Percentiles rank a stretch among this genome's conserved stretches.
These are phyloP conservation scores for Idris sp. DNA, from an alignment of 1,140 invertebrate genomes.

Conservation along the genomic window DNA sequence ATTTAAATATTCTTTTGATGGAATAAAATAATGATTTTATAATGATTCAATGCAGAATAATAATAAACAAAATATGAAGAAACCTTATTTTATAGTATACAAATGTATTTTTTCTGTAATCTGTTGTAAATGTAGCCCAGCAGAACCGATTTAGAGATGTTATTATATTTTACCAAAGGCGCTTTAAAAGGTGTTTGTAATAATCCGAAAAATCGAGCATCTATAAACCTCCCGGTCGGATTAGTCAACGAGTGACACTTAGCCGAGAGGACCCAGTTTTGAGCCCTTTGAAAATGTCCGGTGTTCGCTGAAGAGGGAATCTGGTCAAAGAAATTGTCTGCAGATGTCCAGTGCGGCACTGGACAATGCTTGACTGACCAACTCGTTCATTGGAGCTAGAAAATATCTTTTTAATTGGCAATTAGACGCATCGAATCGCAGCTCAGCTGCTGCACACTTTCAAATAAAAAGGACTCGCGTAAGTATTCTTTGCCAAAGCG, in stretches of 20 bases:
- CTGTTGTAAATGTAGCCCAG: no score
- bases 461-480: constrained; percentile 67
- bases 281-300: constrained; percentile 40
- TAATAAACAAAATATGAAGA: no score
- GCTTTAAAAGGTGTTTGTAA: constrained; percentile 22
- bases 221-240: constrained; percentile 20
- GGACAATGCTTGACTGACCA: constrained; percentile 55
- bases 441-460: constrained; percentile 69
- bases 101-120: no score
- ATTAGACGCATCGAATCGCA: constrained; percentile 71
- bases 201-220: constrained; percentile 50
- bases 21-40: no score
- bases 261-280: constrained; percentile 39
- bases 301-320: constrained; percentile 36
- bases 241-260: constrained; percentile 47
- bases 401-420: constrained; percentile 78
- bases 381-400: constrained; percentile 53
- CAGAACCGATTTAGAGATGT: constrained; percentile 28
- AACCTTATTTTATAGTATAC: no score
- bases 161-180: constrained; percentile 12
- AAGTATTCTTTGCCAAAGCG: constrained; percentile 66
- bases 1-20: no score
- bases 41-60: no score
- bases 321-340: constrained; percentile 43
- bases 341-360: constrained; percentile 39